Evolutionary conservation across 2,888 invertebrate genomes (phyloP), one percentile per base, ranked within the genome.

Genomic region (Drosophila parthenogenetica): DNA sequence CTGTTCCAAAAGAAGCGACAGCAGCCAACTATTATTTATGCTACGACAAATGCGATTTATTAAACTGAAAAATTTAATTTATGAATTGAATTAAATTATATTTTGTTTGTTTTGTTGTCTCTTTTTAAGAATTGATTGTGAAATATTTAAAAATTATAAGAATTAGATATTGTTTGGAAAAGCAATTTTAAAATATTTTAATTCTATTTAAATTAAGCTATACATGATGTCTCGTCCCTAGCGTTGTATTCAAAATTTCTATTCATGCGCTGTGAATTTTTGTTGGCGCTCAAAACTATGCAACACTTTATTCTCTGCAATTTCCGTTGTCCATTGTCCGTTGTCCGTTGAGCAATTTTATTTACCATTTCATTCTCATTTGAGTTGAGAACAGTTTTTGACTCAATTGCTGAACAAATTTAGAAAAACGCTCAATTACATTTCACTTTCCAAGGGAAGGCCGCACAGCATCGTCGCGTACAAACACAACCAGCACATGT

Each of bases 381-480:
- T 54, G 14, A 45, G 35, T 39, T 46, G 54, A 46, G 37, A 51
- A 61, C 55, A 66, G 42, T 58, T 19, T 35, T 48, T 45, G 35
- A 81, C 81, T 83, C 83, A 83, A 77, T 59, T 61, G 55, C 54
- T 29, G 78, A 67, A 77, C 68, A 60, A 48, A 79, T 87, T 77
- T 75, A 72, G 75, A 77, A 84, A 62, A 61, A 43, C 69, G 54
- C 87, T 84, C 84, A 87, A 84, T 73, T 84, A 75, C 83, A 85
- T 85, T 87, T 85, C 77, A 82, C 87, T 85, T 87, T 85, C 81
- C 79, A 83, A 85, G 86, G 82, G 85, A 80, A 85, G 85, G 77
- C 75, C 72, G 66, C 79, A 49, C 77, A 53, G 48, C 50, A 62
- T 51, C 42, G 55, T 42, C 55, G 29, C 43, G 17, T 45, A 14